phyloP scores from a whole-genome alignment of 2,888 invertebrate genomes.

The Platycheirus albimanus region DNA sequence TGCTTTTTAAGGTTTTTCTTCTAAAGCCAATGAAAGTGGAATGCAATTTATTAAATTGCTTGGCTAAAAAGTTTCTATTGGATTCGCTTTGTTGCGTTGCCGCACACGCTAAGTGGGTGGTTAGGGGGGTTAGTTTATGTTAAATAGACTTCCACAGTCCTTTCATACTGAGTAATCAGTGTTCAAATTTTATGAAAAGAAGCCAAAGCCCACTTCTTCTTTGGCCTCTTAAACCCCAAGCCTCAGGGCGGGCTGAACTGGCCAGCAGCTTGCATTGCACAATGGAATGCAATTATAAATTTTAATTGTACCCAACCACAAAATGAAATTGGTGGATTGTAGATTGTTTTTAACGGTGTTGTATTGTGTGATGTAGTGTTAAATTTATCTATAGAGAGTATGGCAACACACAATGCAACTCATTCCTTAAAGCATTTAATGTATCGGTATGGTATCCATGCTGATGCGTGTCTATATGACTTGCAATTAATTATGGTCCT shows the following conservation, averaged over 20 bases:
- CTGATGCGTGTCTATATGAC: background rate
- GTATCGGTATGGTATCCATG: no score
- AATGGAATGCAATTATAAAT: slow-evolving; percentile 72
- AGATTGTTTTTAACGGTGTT: background rate
- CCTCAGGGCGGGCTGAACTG: no score
- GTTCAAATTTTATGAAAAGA: slow-evolving; percentile 44
- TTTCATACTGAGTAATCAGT: slow-evolving; percentile 48
- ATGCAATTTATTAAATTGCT: slow-evolving; percentile 52
- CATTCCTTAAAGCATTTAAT: background rate
- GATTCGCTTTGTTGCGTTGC: slow-evolving; percentile 8
- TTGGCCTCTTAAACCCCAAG: background rate
- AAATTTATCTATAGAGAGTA: background rate
- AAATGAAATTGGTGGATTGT: slow-evolving; percentile 25
- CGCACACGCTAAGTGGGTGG: background rate
- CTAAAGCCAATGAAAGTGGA: slow-evolving; percentile 53
- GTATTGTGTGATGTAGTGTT: background rate
- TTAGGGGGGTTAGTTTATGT: slow-evolving; percentile 61
- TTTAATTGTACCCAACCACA: slow-evolving; percentile 61
- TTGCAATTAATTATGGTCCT: background rate
- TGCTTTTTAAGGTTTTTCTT: slow-evolving; percentile 31
- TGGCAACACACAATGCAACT: no score
- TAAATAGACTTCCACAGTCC: slow-evolving; percentile 51
- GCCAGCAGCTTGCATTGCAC: slow-evolving; percentile 7
- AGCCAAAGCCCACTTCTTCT: slow-evolving; percentile 11
- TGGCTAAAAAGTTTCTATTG: slow-evolving; percentile 38